Conservation (phyloP, 2,113 vertebrate species). For the Sinosuthora webbiana region DNA sequence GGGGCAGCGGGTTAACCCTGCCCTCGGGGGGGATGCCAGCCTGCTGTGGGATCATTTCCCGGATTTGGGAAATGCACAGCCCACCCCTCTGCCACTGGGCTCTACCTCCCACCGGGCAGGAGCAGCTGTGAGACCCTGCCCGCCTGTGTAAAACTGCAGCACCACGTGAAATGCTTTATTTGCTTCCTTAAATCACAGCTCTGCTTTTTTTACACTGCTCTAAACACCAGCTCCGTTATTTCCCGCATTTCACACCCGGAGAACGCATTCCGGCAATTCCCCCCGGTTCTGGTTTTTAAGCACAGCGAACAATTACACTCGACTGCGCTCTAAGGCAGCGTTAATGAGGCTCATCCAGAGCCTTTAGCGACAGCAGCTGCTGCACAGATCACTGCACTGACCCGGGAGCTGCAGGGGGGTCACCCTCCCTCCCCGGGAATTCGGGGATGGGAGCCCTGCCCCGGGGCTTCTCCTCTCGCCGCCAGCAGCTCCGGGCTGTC, state of each 20-base stretch:
- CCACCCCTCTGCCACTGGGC: not conserved
- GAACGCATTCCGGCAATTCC: not conserved
- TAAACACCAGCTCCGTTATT: not conserved
- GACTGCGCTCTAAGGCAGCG: not conserved
- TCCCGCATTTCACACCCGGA: not conserved
- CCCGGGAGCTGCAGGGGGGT: not conserved
- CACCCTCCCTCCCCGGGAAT: not conserved
- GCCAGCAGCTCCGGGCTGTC: not conserved
- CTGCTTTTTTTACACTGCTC: not conserved
- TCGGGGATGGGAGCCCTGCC: not conserved
- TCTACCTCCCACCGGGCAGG: fast-evolving
- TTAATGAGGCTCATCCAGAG: not conserved
- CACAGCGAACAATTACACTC: not conserved
- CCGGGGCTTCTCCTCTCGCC: not conserved
- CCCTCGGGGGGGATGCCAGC: fast-evolving
- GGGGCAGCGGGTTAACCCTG: not conserved
- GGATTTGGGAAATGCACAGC: not conserved
- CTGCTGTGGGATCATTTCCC: not conserved
- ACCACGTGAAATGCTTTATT: not conserved
- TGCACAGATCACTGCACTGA: not conserved
- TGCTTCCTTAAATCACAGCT: not conserved
- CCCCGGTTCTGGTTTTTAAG: not conserved
- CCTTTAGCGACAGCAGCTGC: not conserved
- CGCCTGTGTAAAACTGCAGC: not conserved
- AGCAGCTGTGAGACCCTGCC: not conserved